These are phyloP conservation scores for Formica exsecta DNA, from an alignment of 1,140 invertebrate species.

Conservation along the genomic window DNA sequence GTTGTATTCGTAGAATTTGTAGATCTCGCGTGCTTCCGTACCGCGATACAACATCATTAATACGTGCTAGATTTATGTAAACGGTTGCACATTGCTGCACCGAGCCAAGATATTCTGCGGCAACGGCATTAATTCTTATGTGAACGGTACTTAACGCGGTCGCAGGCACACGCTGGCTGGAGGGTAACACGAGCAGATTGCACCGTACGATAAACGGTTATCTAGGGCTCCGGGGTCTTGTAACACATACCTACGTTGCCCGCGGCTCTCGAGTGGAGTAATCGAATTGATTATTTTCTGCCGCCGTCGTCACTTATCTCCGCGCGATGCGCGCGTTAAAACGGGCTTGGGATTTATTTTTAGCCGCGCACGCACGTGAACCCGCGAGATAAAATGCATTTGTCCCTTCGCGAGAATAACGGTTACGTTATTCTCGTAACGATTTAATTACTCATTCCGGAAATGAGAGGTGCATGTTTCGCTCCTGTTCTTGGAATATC, in stretches of 20 bases:
- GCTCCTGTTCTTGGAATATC: constrained; percentile 25
- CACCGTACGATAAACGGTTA: constrained; percentile 43
- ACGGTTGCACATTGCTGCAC: constrained; percentile 3
- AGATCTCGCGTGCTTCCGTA: constrained; percentile 20
- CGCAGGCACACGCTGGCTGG: background rate
- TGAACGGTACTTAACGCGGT: constrained; percentile 50
- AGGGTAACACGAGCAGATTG: constrained; percentile 21
- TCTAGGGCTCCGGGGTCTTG: constrained; percentile 44
- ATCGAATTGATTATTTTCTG: constrained; percentile 60
- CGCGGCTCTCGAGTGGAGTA: constrained; percentile 29
- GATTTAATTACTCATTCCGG: constrained; percentile 61
- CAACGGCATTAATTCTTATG: constrained; percentile 37
- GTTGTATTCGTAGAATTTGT: background rate
- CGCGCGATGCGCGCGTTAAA: constrained; percentile 24
- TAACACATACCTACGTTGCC: background rate
- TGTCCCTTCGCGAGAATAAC: constrained; percentile 33
- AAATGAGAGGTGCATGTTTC: constrained; percentile 37
- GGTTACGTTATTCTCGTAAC: constrained; percentile 38
- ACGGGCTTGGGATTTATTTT: constrained; percentile 47
- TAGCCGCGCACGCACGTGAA: constrained; percentile 18
- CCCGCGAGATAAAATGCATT: constrained; percentile 36
- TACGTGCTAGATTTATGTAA: constrained; percentile 42
- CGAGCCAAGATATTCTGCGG: constrained; percentile 39
- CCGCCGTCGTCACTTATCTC: constrained; percentile 31
- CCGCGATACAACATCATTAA: background rate